Evolutionary conservation across 2,888 invertebrate species (phyloP).

Genomic region (Synergus itoensis): DNA sequence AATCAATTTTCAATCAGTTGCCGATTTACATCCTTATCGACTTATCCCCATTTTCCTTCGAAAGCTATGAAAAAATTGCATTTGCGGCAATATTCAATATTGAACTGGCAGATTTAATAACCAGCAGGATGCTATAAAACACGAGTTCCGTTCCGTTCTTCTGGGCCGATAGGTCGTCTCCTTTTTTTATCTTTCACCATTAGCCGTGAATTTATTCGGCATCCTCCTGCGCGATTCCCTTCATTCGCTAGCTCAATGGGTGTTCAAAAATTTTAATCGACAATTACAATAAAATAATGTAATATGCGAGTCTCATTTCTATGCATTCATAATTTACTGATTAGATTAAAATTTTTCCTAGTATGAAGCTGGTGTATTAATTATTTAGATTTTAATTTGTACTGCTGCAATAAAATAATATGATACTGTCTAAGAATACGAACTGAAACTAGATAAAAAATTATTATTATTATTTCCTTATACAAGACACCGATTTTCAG

Average conservation of each 20-base stretch:
- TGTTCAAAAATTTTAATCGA: slow-evolving; percentile 2
- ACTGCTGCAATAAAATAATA: too few species aligned
- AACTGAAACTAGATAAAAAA: too few species aligned
- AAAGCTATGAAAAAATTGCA: slow-evolving; percentile 13
- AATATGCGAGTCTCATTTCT: not conserved
- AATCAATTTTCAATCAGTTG: slow-evolving; percentile 22
- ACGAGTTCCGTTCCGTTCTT: slow-evolving; percentile 6
- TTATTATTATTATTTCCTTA: too few species aligned
- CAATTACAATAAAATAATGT: not conserved
- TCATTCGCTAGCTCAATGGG: slow-evolving; percentile 2
- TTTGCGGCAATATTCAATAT: slow-evolving; percentile 14
- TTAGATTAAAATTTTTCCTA: not conserved
- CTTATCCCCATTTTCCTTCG: not conserved
- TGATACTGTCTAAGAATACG: too few species aligned
- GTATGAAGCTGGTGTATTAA: not conserved
- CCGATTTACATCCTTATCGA: not conserved
- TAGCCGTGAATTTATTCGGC: slow-evolving; percentile 12
- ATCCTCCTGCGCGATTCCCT: not conserved
- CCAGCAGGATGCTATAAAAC: slow-evolving; percentile 1
- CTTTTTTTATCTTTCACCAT: slow-evolving; percentile 27
- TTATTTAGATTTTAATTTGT: not conserved
- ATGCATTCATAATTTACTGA: not conserved
- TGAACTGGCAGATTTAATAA: not conserved
- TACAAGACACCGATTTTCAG: too few species aligned
- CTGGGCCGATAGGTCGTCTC: not conserved